Percentiles rank a stretch among this genome's conserved stretches.
Evolutionary conservation across 2,113 vertebrate species (phyloP).

Genomic region (Cnemophilus loriae): DNA sequence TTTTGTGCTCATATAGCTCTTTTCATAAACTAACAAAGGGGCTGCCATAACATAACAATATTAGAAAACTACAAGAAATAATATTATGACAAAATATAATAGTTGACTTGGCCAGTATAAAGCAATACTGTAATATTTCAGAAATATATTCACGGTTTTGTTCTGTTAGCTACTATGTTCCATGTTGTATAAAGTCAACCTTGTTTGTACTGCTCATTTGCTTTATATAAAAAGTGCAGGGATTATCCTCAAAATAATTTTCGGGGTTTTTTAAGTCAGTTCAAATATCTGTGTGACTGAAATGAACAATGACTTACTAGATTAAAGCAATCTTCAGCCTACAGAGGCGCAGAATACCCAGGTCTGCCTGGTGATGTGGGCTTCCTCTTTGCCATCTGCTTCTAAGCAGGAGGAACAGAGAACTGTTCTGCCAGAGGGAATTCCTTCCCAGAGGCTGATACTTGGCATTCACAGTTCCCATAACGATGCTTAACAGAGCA

Average conservation of each 20-base stretch:
- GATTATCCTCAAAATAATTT: neutral
- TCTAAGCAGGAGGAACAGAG: neutral
- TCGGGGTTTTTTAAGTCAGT: neutral
- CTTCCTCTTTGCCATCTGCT: constrained; percentile 12
- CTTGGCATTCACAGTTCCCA: neutral
- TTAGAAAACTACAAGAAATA: neutral
- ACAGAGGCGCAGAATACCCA: neutral
- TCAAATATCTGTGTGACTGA: neutral
- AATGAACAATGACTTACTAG: neutral
- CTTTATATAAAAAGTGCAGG: neutral
- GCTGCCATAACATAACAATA: neutral
- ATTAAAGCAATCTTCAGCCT: neutral
- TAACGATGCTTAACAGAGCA: neutral
- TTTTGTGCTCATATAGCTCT: neutral
- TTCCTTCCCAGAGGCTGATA: constrained; percentile 5
- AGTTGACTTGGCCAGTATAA: neutral
- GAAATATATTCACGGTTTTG: neutral
- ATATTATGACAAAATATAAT: neutral
- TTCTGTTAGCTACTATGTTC: neutral
- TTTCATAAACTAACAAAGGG: neutral
- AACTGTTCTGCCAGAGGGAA: neutral
- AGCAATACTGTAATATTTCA: neutral
- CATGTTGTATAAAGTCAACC: neutral
- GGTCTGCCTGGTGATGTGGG: neutral
- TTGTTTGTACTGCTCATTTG: neutral